These are phyloP conservation scores for Stigmatopora argus DNA, from an alignment of 2,113 vertebrate species.

Conservation along the genomic window DNA sequence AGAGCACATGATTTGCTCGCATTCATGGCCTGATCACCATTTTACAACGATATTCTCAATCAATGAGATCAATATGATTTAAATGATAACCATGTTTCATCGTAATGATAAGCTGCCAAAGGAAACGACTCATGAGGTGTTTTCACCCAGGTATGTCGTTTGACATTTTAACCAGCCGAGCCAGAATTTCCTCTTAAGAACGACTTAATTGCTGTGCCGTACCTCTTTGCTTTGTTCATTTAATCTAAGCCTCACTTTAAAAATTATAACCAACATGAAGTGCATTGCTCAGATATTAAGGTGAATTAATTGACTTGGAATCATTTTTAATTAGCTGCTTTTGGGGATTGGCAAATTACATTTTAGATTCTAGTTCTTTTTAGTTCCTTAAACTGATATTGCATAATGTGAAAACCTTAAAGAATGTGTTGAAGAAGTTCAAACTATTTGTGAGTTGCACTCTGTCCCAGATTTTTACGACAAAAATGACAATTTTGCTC, in stretches of 20 bases:
- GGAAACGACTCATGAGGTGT: background rate
- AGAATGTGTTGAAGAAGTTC: no score
- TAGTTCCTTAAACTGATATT: no score
- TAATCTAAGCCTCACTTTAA: background rate
- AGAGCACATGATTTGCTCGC: no score
- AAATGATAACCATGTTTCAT: background rate
- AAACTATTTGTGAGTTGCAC: no score
- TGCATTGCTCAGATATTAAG: background rate
- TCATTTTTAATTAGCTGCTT: background rate
- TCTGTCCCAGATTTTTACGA: no score
- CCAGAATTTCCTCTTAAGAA: background rate
- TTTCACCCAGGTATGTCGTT: background rate
- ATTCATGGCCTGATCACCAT: no score
- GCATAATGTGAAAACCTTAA: no score
- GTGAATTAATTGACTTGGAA: background rate
- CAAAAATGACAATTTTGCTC: background rate
- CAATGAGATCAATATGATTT: background rate
- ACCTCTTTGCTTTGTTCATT: background rate
- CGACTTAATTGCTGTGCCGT: background rate
- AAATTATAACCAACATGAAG: background rate
- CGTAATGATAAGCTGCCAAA: background rate
- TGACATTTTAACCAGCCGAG: background rate
- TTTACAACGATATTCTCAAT: no score
- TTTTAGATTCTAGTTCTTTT: background rate
- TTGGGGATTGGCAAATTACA: background rate